Evolutionary conservation across 2,113 vertebrate species (phyloP), one percentile per base, ranked within the genome.

Genomic region (Trinectes maculatus): DNA sequence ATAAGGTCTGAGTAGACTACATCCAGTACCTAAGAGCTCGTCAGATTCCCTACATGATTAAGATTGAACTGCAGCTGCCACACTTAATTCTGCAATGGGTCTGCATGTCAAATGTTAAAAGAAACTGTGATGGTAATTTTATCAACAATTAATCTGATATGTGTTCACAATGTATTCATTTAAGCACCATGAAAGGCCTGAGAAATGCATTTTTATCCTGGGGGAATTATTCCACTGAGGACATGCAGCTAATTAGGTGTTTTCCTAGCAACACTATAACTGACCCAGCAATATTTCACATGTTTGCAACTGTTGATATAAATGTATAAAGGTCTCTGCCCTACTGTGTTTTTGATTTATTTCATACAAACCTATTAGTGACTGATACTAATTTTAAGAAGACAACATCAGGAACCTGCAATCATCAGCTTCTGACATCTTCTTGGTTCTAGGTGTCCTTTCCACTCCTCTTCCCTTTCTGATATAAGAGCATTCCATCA

Each of bases 401-500:
- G 16, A 10, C n/a, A 33, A 33, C 28, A 12, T 76, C 29, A 52
- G 49, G 15, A 15, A 15, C 16, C 19, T 22, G 2, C 15, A 19
- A 15, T 59, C 34, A 43, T 31, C 15, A 13, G 22, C n/a, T n/a
- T n/a, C n/a, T n/a, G 15, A n/a, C 25, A 39, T 21, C 19, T n/a
- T 64, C 43, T 64, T n/a, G n/a, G n/a, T n/a, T n/a, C n/a, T n/a
- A n/a, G n/a, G n/a, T n/a, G n/a, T 21, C 31, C 37, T 29, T 9
- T 52, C 16, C 28, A 18, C 21, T 39, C 43, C 12, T 29, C 36
- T 9, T 44, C 42, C 31, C 33, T 49, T 16, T 73, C 60, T 62
- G n/a, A 56, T 53, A 53, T 44, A 11, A 70, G 70, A 58, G 39
- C 22, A 58, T 46, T 44, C 43, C 9, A 60, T 76, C 78, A 80